Evolutionary conservation across 2,888 invertebrate genomes (phyloP), one percentile per base, ranked within the genome.

Genomic region (Andricus quercusramuli): DNA sequence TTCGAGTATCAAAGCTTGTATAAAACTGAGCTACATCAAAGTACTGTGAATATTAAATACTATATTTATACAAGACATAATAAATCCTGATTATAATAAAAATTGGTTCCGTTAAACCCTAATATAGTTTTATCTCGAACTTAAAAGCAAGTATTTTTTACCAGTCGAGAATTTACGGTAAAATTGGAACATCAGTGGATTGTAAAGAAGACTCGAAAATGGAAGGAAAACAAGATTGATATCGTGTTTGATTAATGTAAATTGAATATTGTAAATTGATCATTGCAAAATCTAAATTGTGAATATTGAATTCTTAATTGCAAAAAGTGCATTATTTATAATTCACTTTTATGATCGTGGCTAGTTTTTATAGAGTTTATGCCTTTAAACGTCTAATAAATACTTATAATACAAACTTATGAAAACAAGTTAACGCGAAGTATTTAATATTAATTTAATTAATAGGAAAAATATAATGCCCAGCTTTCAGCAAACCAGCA

Each of bases 1-100:
- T 81, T 86, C 82, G 85, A 85, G 79, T 87, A 88, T 87, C 83
- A 85, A 89, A 88, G 85, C 85, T 88, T 85, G 88, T 89, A 88
- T 81, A 88, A 88, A 87, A 88, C 85, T 85, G 88, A 86, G 82
- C 83, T 88, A 87, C 80, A 67, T 85, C 81, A 82, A 82, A 82
- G 85, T 83, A 83, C 84, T 83, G 79, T 78, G 66, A 80, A 74
- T 56, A 56, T 74, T 70, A 37, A 74, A 56, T 56, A 32, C 37
- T 56, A 66, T 65, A 68, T 80, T 68, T 37, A 74, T 56, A 37
- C 47, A 64, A 65, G 76, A 66, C 67, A 76, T 56, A 25, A 77
- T 51, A 66, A 79, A 77, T 65, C 25, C 64, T 59, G 64, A 70
- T 41, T 78, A 3, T 59, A 59, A 22, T 22, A n/a, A 22, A 59